Evolutionary conservation across 1,140 invertebrate species (phyloP), one percentile per base, ranked within the genome.

Genomic region (Himalopsyche phryganea): DNA sequence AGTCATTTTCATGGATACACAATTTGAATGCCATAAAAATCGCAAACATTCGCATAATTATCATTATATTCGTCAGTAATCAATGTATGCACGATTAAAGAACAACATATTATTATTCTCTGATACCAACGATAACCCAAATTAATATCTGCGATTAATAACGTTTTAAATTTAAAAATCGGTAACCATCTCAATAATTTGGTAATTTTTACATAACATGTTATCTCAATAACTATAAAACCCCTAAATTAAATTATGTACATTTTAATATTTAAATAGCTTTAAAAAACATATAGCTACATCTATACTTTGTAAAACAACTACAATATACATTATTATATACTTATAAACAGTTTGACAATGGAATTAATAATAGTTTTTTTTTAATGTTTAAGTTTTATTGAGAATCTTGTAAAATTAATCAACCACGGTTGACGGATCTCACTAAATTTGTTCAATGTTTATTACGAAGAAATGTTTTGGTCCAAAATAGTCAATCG

Each of bases 101-200:
- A 28, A 28, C 9, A 28, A 28, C 3, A 5, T 9, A 28, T 28
- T 28, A 28, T 28, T 9, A 28, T 28, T 28, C 23, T 28, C 23
- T 28, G 23, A 28, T 41, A 41, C 20, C 19, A 41, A 47, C 36
- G 33, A 53, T 48, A 59, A 47, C 50, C 11, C 33, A 28, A 28
- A 46, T 46, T n/a, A 46, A 19, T 32, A 14, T 58, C 38, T 36
- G 20, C 23, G 33, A 60, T 60, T 44, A 45, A 54, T 41, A 60
- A 62, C 38, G 44, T 49, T 50, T 58, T 53, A 56, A 56, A 51
- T 58, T 52, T 59, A 58, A 56, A 63, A 59, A 59, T 63, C 61
- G 61, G 61, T 63, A 63, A 63, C 61, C 61, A 63, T 63, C 38
- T 63, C 56, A 63, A 63, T 58, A 63, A 63, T 63, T 63, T 63